These are phyloP conservation scores for Vidua macroura DNA, from an alignment of 2,113 vertebrate genomes.

Conservation along the genomic window DNA sequence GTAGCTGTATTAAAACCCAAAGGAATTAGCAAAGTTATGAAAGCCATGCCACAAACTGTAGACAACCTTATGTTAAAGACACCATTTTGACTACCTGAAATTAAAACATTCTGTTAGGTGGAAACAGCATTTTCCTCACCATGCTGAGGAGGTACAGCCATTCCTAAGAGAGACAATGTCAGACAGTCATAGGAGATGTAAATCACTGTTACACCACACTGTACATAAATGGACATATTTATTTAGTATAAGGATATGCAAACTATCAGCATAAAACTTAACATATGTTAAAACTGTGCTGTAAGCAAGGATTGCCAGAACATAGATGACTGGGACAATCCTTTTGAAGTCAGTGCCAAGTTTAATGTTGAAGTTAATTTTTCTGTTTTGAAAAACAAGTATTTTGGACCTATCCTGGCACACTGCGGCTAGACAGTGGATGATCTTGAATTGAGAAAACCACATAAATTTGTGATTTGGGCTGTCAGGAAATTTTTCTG, in stretches of 20 bases:
- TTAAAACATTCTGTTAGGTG: background rate
- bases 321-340: background rate
- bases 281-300: background rate
- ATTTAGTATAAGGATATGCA: background rate
- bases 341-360: background rate
- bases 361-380: background rate
- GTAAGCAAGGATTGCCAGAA: background rate
- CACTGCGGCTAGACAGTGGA: background rate
- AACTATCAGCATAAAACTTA: background rate
- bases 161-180: constrained; percentile 8
- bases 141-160: background rate
- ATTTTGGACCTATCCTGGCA: background rate
- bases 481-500: background rate
- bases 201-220: background rate
- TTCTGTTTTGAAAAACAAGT: background rate
- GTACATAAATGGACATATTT: background rate
- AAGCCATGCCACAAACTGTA: background rate
- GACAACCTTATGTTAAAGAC: background rate
- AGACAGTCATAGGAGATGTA: background rate
- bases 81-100: background rate
- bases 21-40: background rate
- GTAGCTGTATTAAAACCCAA: constrained; percentile 45
- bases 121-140: background rate
- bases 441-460: background rate
- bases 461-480: background rate